phyloP scores from a whole-genome alignment of 2,888 invertebrate species.

The Ennomos erosarius region DNA sequence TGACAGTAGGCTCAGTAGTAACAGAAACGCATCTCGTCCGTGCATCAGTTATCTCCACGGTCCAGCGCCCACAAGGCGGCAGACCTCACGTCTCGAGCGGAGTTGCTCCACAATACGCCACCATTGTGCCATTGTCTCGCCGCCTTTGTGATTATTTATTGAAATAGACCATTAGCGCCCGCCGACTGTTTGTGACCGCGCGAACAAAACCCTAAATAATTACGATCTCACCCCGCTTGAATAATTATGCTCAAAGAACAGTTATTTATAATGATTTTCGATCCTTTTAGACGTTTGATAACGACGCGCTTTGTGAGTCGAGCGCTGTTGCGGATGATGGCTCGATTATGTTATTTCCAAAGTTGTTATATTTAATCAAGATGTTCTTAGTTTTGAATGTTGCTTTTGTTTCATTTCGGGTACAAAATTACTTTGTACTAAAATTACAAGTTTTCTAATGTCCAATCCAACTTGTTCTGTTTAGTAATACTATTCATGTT shows the following conservation, averaged over 20 bases:
- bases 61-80: slow-evolving; percentile 3
- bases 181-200: slow-evolving; percentile 41
- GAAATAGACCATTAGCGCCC: slow-evolving; percentile 50
- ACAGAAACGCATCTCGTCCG: not conserved
- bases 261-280: slow-evolving; percentile 40
- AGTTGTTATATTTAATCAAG: slow-evolving; percentile 15
- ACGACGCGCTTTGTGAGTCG: slow-evolving; percentile 35
- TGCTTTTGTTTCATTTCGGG: slow-evolving; percentile 3
- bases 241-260: slow-evolving; percentile 37
- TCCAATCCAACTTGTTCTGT: too few species aligned
- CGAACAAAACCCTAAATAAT: slow-evolving; percentile 45
- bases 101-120: slow-evolving; percentile 35
- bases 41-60: slow-evolving; percentile 8
- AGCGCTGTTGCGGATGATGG: slow-evolving; percentile 26
- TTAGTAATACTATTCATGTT: too few species aligned
- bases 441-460: not conserved
- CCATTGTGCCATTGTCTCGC: slow-evolving; percentile 59
- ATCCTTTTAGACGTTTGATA: slow-evolving; percentile 35
- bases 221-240: slow-evolving; percentile 33
- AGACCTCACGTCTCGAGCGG: slow-evolving; percentile 2
- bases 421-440: not conserved
- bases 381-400: slow-evolving; percentile 4
- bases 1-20: not conserved
- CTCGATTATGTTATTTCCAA: slow-evolving; percentile 15
- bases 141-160: slow-evolving; percentile 70